Percentiles rank a stretch among this genome's conserved stretches.
phyloP scores from a whole-genome alignment of 2,113 vertebrate species.

The Telmatochromis brachygnathus region DNA sequence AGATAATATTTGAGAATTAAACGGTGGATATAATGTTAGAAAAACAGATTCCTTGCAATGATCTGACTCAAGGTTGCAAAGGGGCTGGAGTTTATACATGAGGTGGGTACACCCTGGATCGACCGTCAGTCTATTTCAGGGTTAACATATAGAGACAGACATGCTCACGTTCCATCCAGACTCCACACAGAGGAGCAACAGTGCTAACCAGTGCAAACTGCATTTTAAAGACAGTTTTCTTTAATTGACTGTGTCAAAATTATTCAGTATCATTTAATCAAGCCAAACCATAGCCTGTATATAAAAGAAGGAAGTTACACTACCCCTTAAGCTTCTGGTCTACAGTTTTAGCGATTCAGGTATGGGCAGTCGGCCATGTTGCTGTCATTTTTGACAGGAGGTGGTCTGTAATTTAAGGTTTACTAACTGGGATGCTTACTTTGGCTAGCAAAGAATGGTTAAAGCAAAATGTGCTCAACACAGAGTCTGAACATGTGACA shows the following conservation, averaged over 20 bases:
- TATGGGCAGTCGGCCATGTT: background rate
- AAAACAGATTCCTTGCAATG: background rate
- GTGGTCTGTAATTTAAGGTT: background rate
- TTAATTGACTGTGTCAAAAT: background rate
- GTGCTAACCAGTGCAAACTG: background rate
- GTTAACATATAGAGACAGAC: background rate
- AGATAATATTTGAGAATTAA: background rate
- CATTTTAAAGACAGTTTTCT: background rate
- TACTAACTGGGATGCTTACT: background rate
- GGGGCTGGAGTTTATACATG: background rate
- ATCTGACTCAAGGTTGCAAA: background rate
- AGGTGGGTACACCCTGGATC: background rate
- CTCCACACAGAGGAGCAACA: background rate
- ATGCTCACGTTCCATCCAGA: background rate
- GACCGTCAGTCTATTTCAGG: accelerated
- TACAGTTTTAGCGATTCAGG: background rate
- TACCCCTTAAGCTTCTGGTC: background rate
- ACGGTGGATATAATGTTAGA: background rate
- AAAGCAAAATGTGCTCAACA: background rate
- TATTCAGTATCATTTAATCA: background rate
- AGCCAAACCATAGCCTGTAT: background rate
- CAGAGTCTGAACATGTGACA: background rate
- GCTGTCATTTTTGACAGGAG: background rate
- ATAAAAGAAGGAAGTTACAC: background rate
- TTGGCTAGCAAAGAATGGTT: background rate